Base-by-base conservation (phyloP, 2,888 invertebrate genomes). In the Himalopsyche kuldschensis region DNA sequence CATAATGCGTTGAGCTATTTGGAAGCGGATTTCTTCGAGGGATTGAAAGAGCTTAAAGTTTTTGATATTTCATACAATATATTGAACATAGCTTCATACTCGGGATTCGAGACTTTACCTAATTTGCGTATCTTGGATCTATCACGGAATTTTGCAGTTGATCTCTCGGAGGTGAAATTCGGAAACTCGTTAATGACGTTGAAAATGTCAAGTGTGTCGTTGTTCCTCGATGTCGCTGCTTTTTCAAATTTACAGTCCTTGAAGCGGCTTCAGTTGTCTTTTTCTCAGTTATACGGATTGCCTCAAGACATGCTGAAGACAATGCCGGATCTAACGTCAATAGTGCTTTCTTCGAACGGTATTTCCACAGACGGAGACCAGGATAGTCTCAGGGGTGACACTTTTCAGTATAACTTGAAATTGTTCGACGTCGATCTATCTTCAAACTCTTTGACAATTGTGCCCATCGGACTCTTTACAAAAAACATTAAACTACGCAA, bases 21-120 rank as follows among this genome's bases (percentile, higher is more conserved):
- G 15, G 35, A 55, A 8, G 17, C 76, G 6, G 48, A 83, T 4
- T 24, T 30, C 3, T 83, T 85, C n/a, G 20, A 80, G 8, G 76
- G 76, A 6, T 27, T 83, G 15, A 20, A 46, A 0, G 55, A 83
- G 3, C 75, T 85, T n/a, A 27, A 31, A 24, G 79, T 41, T 46
- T 24, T 85, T 55, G 85, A 85, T 32, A 24, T 85, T 10, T 85
- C 85, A 3, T 32, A 1, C 55, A 79, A 83, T 20, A 35, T 35
- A 11, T 24, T 83, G 30, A 35, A 8, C n/a, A 24, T 55, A 55
- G 55, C 24, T 55, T 5, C 20, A 20, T 55, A 20, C 20, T 8
- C 55, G 0, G 55, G 55, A 24, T 41, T 83, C 3, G 75, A 63
- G 15, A 10, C 11, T 20, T 63, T 83, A 4, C 17, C 47, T n/a